Conservation (phyloP, 2,113 vertebrate species). For the Vombatus ursinus region DNA sequence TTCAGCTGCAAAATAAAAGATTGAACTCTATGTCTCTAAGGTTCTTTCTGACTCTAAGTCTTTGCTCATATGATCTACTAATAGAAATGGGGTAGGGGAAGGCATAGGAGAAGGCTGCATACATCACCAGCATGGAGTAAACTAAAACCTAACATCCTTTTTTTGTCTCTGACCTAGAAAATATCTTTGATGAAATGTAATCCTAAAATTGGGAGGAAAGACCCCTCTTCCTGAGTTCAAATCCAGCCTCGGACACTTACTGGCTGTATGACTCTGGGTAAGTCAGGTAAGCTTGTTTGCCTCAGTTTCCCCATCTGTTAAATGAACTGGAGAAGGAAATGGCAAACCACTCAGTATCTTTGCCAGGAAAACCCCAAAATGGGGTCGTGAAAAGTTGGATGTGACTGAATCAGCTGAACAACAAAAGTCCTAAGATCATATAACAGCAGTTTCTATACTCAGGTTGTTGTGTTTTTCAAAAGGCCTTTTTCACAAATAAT, state of each 20-base stretch:
- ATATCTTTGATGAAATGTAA: neutral
- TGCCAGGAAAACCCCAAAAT: slow-evolving; percentile 14
- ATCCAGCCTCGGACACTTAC: no score
- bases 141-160: neutral
- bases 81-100: neutral
- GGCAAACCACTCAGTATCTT: neutral
- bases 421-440: neutral
- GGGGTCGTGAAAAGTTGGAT: neutral
- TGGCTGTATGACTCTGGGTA: neutral
- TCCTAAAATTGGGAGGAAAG: neutral
- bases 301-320: neutral
- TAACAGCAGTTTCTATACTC: slow-evolving; percentile 24
- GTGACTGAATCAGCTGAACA: no score
- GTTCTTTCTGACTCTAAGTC: neutral
- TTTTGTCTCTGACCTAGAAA: neutral
- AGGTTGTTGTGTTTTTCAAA: slow-evolving; percentile 11
- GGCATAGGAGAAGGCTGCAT: neutral
- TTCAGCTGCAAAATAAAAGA: neutral
- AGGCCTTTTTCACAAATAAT: slow-evolving; percentile 53
- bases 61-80: neutral
- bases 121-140: neutral
- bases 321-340: neutral
- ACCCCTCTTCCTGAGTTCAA: neutral
- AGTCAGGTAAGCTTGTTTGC: neutral
- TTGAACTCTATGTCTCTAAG: neutral